phyloP scores from a whole-genome alignment of 2,888 invertebrate species.

The Chrysolina haemoptera region DNA sequence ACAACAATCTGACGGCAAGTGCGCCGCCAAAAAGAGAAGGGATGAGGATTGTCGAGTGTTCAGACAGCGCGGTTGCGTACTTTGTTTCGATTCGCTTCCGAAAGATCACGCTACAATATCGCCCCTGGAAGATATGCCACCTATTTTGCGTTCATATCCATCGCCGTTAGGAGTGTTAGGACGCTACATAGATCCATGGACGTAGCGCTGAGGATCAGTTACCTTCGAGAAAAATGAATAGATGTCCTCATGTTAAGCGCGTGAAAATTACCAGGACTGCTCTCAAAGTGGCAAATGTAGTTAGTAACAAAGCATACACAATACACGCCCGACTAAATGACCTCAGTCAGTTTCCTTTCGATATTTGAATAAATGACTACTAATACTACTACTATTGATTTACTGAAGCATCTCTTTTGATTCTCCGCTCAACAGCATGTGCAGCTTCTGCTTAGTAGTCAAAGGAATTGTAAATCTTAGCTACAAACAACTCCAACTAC shows the following conservation, averaged over 20 bases:
- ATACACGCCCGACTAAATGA: too few relatives aligned
- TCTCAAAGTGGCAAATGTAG: too few relatives aligned
- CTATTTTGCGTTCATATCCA: conserved; percentile 4
- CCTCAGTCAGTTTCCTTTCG: too few relatives aligned
- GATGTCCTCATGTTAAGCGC: neutral
- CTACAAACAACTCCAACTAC: too few relatives aligned
- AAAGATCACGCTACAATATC: conserved; percentile 19
- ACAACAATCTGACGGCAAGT: conserved; percentile 24
- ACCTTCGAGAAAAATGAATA: neutral
- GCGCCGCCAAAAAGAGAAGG: conserved; percentile 19
- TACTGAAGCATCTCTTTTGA: too few relatives aligned
- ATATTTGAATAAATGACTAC: too few relatives aligned
- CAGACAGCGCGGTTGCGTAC: conserved; percentile 34
- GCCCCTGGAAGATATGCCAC: conserved; percentile 33
- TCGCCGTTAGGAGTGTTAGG: neutral
- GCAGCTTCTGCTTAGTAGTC: too few relatives aligned
- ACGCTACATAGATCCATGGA: neutral
- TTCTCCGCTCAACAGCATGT: too few relatives aligned
- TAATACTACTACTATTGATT: too few relatives aligned
- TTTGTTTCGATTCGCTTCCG: conserved; percentile 26
- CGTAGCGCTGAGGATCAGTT: neutral
- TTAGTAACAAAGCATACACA: too few relatives aligned
- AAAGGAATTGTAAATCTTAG: too few relatives aligned
- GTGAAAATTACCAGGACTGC: too few relatives aligned
- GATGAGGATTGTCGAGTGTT: conserved; percentile 25